Evolutionary conservation across 2,888 invertebrate genomes (phyloP).

Genomic region (Hemistola chrysoprasaria): DNA sequence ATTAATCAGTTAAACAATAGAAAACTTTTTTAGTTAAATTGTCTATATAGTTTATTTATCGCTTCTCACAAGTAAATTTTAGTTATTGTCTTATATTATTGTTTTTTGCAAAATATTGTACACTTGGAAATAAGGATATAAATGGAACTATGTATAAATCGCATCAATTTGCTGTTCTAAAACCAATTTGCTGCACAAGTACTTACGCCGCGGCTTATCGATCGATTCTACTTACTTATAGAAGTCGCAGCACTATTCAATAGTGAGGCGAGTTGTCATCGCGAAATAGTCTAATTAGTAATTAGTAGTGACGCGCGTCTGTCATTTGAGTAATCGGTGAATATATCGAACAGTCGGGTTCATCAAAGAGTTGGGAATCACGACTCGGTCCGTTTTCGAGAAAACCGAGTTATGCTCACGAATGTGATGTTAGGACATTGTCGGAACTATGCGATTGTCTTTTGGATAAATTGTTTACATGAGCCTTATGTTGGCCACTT

Average conservation of each 20-base stretch:
- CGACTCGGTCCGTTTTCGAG: slow-evolving; percentile 69
- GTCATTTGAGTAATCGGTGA: slow-evolving; percentile 29
- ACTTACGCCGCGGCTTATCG: slow-evolving; percentile 8
- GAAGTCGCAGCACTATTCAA: slow-evolving; percentile 17
- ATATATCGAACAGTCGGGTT: slow-evolving; percentile 63
- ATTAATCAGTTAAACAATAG: too few species aligned
- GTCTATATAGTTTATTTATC: too few species aligned
- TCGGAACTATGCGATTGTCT: slow-evolving; percentile 26
- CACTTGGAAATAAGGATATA: slow-evolving; percentile 11
- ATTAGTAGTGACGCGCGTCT: slow-evolving; percentile 36
- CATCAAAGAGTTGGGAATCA: slow-evolving; percentile 70
- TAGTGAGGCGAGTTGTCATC: slow-evolving; percentile 43
- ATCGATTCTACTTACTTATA: slow-evolving; percentile 10
- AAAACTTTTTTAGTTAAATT: too few species aligned
- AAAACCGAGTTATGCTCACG: slow-evolving; percentile 67
- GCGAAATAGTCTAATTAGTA: slow-evolving; percentile 54
- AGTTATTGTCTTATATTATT: too few species aligned
- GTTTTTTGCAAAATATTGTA: neutral
- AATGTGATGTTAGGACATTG: slow-evolving; percentile 43
- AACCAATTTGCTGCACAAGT: slow-evolving; percentile 30
- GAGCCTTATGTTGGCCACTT: neutral
- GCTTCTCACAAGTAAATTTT: too few species aligned
- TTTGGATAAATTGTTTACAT: slow-evolving; percentile 18
- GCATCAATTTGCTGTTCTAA: slow-evolving; percentile 29
- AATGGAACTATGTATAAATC: slow-evolving; percentile 23